A percentile compares a stretch with the other conserved stretches of the same genome.
These are phyloP conservation scores for Neuroscelio doddi DNA, from an alignment of 2,888 invertebrate species.

Conservation along the genomic window DNA sequence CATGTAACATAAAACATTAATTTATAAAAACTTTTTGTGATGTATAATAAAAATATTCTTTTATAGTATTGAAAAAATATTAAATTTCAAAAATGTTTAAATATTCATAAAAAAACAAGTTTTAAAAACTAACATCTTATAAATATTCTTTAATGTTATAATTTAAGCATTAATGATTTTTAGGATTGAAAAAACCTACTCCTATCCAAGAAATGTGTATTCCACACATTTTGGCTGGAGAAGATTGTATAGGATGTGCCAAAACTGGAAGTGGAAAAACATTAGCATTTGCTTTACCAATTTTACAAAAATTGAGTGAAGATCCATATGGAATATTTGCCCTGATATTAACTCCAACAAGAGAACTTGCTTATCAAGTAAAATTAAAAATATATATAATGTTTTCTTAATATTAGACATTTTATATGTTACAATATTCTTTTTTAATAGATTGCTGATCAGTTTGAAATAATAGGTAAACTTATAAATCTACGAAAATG, in stretches of 20 bases:
- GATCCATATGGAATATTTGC: constrained; percentile 98
- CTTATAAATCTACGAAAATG: constrained; percentile 87
- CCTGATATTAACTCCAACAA: constrained; percentile 94
- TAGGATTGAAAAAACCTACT: constrained; percentile 85
- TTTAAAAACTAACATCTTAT: too few species aligned
- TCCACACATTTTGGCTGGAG: constrained; percentile 82
- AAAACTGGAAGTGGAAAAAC: constrained; percentile 99
- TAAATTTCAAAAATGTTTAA: too few species aligned
- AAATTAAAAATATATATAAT: constrained; percentile 11
- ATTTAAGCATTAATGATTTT: constrained; percentile 14
- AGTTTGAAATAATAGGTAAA: constrained; percentile 93
- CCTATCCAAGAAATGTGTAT: constrained; percentile 89
- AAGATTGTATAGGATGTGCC: constrained; percentile 95
- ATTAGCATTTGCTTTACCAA: constrained; percentile 95
- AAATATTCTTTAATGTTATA: too few species aligned
- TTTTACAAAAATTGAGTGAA: constrained; percentile 90
- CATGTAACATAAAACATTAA: background rate
- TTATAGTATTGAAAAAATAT: too few species aligned
- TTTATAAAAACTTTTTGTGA: too few species aligned
- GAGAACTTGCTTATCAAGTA: constrained; percentile 91
- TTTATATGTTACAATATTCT: background rate
- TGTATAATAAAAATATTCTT: too few species aligned
- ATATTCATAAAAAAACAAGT: too few species aligned
- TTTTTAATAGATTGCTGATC: constrained; percentile 86
- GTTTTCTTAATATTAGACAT: background rate